A percentile compares a stretch with the other conserved stretches of the same genome.
Evolutionary conservation across 1,140 invertebrate genomes (phyloP).

Genomic region (Scaptodrosophila lebanonensis): DNA sequence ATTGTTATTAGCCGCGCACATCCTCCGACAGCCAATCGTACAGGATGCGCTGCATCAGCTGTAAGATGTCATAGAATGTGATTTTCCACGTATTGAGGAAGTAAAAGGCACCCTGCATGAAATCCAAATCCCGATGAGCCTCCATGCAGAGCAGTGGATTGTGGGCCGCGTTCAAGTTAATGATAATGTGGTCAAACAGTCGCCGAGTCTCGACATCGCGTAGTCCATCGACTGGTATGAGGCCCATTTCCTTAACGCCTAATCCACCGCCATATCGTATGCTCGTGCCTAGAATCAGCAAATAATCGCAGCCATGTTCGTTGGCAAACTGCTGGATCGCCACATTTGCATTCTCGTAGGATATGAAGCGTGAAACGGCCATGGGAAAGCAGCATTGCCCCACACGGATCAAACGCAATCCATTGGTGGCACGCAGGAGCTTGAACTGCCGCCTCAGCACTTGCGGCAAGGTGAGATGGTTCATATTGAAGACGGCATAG

Average conservation of each 20-base stretch:
- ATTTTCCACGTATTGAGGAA: constrained; percentile 17
- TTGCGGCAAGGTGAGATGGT: constrained; percentile 70
- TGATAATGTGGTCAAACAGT: constrained; percentile 38
- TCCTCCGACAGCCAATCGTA: constrained; percentile 18
- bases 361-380: constrained; percentile 79
- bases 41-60: constrained; percentile 23
- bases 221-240: constrained; percentile 33
- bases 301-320: constrained; percentile 66
- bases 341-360: constrained; percentile 68
- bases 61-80: constrained; percentile 15
- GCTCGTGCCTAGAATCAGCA: constrained; percentile 78
- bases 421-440: constrained; percentile 76
- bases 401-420: constrained; percentile 80
- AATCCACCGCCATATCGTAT: constrained; percentile 29
- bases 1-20: too few species aligned
- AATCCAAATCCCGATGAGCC: constrained; percentile 35
- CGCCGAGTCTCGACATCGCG: constrained; percentile 72
- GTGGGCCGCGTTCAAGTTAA: constrained; percentile 28
- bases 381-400: constrained; percentile 79
- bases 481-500: constrained; percentile 79
- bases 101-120: constrained; percentile 74
- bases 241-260: constrained; percentile 23
- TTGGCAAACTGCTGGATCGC: constrained; percentile 78
- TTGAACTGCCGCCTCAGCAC: constrained; percentile 78
- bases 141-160: constrained; percentile 26